Percentiles rank a stretch among this genome's conserved stretches.
These are phyloP conservation scores for Xylophagus ater DNA, from an alignment of 2,888 invertebrate genomes.

Conservation along the genomic window DNA sequence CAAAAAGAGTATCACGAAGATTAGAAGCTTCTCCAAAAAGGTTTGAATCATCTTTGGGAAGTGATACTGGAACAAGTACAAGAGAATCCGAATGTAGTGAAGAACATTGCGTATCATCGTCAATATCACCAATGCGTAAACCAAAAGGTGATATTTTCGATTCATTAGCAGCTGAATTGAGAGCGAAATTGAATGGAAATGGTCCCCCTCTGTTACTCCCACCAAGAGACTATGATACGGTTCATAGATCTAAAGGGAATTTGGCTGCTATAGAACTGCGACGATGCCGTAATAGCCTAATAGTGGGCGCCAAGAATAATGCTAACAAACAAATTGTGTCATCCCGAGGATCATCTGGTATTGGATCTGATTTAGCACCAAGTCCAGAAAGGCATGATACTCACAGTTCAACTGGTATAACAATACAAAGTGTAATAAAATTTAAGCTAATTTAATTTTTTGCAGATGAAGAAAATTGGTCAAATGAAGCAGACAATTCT, in stretches of 20 bases:
- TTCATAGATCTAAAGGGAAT: conserved; percentile 61
- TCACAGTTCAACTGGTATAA: conserved; percentile 38
- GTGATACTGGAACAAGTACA: conserved; percentile 57
- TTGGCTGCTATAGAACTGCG: conserved; percentile 59
- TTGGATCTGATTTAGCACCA: conserved; percentile 79
- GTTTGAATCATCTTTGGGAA: conserved; percentile 64
- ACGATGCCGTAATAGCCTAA: conserved; percentile 36
- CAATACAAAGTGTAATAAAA: conserved; percentile 1
- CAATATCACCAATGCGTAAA: conserved; percentile 35
- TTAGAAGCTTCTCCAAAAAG: conserved; percentile 37
- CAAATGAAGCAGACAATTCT: conserved; percentile 38
- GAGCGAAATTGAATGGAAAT: conserved; percentile 56
- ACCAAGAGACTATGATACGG: conserved; percentile 89
- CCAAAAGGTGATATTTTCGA: conserved; percentile 71
- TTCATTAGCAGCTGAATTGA: conserved; percentile 81
- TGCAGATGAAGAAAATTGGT: conserved; percentile 38
- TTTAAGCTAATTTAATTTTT: conserved; percentile 1
- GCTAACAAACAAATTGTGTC: conserved; percentile 42
- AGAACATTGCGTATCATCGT: conserved; percentile 42
- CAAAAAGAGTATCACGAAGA: conserved; percentile 22
- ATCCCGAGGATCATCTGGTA: conserved; percentile 76
- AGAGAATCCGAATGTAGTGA: conserved; percentile 61
- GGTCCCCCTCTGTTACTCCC: conserved; percentile 74
- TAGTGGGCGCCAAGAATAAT: conserved; percentile 31
- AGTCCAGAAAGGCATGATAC: conserved; percentile 56